These are phyloP conservation scores for Sebastes matsubarae DNA, from an alignment of 2,797 vertebrate species.

Conservation along the genomic window DNA sequence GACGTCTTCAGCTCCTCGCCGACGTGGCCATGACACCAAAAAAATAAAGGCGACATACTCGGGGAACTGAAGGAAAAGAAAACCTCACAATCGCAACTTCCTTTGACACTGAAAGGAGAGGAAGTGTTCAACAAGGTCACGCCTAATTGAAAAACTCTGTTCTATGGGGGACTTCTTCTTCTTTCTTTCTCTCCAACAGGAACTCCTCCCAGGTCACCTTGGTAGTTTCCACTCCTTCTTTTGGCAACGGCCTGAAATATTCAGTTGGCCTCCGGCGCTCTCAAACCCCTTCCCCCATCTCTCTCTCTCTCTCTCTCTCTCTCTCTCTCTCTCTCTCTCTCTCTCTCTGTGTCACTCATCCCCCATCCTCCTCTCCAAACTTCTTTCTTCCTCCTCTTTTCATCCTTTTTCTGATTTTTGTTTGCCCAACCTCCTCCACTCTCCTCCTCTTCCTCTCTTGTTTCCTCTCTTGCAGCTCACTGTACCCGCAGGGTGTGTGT, in stretches of 20 bases:
- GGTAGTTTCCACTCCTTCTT: constrained; percentile 51
- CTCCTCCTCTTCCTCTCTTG: background rate
- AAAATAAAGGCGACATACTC: background rate
- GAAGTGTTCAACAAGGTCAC: constrained; percentile 47
- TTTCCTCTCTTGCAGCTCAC: constrained; percentile 3
- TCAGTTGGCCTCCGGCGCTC: constrained; percentile 62
- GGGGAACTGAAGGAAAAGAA: background rate
- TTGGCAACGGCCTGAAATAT: constrained; percentile 65
- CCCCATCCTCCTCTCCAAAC: constrained; percentile 12
- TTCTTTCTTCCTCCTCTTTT: background rate
- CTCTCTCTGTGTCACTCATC: constrained; percentile 1
- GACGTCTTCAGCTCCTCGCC: background rate
- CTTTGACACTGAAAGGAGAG: constrained; percentile 27
- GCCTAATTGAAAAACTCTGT: constrained; percentile 31
- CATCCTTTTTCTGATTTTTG: background rate
- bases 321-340: constrained; percentile 1
- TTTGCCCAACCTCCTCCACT: background rate
- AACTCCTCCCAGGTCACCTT: constrained; percentile 68
- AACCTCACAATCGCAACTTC: background rate
- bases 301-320: background rate
- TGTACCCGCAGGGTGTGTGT: constrained; percentile 8
- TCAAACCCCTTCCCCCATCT: constrained; percentile 6
- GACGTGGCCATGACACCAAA: constrained; percentile 1
- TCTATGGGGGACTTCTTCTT: constrained; percentile 18
- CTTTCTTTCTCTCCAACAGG: background rate